Base-by-base conservation (phyloP, 2,113 vertebrate genomes). In the Labeo rohita region DNA sequence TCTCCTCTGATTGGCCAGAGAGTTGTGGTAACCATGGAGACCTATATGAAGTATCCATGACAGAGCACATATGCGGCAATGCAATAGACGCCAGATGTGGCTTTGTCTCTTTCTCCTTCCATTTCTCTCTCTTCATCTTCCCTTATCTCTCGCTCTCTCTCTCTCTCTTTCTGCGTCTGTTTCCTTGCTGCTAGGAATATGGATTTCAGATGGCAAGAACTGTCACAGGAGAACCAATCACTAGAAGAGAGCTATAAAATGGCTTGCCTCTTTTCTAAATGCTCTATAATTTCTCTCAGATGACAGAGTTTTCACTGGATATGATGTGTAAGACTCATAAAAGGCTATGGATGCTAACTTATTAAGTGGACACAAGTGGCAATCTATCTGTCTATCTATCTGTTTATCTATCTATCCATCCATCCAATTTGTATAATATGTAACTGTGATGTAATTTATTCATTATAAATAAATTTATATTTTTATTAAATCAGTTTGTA, bases 161-260 rank as follows among this genome's bases (percentile, higher is more conserved):
- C n/a, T 34, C 59, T 4, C 11, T 50, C 21, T 5, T 18, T 63
- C 52, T 6, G 11, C 8, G 45, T 11, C 83, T 66, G 23, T 61
- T 85, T 66, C 23, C 36, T 82, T 76, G 77, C 18, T 36, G 54
- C 68, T 43, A 70, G 72, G 63, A 89, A 90, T 89, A 91, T 92
- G 85, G 89, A 85, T 92, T 92, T 93, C 91, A 94, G 91, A 92
- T 90, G 90, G 89, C 39, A 90, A 88, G 88, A 90, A 9, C 82
- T 91, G 90, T 89, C 80, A 89, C 50, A 83, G 75, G 88, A 88
- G 89, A 91, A 85, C 8, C 77, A 87, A 83, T 66, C 84, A 86
- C 90, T 87, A 88, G 77, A 93, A 91, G 89, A 78, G 65, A 50
- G 89, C 54, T 85, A 72, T 85, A 79, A 84, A 92, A 85, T 78